Evolutionary conservation across 1,140 invertebrate species (phyloP), one percentile per base, ranked within the genome.

Genomic region (Drosophila saltans): DNA sequence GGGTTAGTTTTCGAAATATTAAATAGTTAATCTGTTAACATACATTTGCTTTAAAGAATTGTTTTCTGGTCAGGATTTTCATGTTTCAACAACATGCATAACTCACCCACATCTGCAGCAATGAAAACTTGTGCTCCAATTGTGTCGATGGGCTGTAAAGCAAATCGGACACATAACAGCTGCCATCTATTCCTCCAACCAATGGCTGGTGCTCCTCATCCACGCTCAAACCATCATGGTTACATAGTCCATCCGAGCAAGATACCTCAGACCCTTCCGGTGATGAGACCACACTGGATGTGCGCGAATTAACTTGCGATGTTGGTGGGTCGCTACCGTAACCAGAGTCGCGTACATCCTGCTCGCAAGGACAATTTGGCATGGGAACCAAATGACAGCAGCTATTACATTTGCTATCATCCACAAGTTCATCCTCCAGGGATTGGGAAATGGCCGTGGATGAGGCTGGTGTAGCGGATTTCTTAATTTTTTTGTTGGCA

Each of bases 171-270:
- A 69, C 86, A 57, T 82, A 81, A 48, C 75, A 78, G 58, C 81
- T 63, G 63, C 69, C 65, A 8, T 63, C 62, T 10, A 57, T 57
- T 41, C 78, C 75, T 55, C 75, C 77, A 1, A 58, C 43, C 5
- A 73, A 69, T 16, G 64, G 66, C 69, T 76, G 69, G 67, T 83
- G 69, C 64, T 83, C 73, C 65, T 91, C 84, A 1, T 79, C 75
- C 76, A 71, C 36, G 45, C 45, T 52, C 11, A 59, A 30, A 7
- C 57, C 64, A 39, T 96, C 95, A 75, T 96, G 95, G 92, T 96
- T 96, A 89, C 96, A 97, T 91, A 96, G 96, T 39, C 95, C 95
- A 84, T 97, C 96, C 1, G 95, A 96, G 92, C 96, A 97, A 0
- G 96, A 97, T 40, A 97, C 94, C 91, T 97, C 97, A 0, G 96